phyloP scores from a whole-genome alignment of 2,888 invertebrate species.

The Ichneumoninae sp. region DNA sequence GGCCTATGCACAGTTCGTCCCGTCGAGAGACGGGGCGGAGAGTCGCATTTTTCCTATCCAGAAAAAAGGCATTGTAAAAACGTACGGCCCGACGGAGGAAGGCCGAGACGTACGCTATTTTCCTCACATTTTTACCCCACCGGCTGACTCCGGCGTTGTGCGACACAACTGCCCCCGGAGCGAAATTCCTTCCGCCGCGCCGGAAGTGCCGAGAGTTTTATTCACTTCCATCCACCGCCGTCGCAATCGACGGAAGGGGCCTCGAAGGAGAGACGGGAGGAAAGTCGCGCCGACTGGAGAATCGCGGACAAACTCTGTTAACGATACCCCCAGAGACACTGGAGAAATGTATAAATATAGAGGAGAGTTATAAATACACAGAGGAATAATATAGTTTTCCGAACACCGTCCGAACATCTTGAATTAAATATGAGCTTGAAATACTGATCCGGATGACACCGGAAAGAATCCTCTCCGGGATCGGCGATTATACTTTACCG shows the following conservation, averaged over 20 bases:
- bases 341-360: constrained; percentile 23
- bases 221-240: constrained; percentile 71
- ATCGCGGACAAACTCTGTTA: constrained; percentile 48
- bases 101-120: constrained; percentile 46
- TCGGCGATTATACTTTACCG: background rate
- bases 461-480: constrained; percentile 1
- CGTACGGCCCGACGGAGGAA: constrained; percentile 42
- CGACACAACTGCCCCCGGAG: constrained; percentile 61
- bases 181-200: constrained; percentile 48
- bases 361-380: constrained; percentile 1
- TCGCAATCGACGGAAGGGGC: constrained; percentile 67
- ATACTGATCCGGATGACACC: constrained; percentile 10
- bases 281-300: constrained; percentile 45
- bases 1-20: constrained; percentile 6
- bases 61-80: constrained; percentile 69
- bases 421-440: constrained; percentile 49
- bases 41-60: constrained; percentile 70
- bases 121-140: constrained; percentile 24
- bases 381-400: constrained; percentile 34
- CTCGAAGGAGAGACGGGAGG: constrained; percentile 1
- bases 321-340: constrained; percentile 42
- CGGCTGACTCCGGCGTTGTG: constrained; percentile 54
- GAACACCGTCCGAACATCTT: constrained; percentile 23
- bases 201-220: constrained; percentile 74
- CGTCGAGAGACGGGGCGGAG: constrained; percentile 17